Evolutionary conservation across 2,797 vertebrate genomes (phyloP), one percentile per base, ranked within the genome.

Genomic region (Catharus ustulatus): DNA sequence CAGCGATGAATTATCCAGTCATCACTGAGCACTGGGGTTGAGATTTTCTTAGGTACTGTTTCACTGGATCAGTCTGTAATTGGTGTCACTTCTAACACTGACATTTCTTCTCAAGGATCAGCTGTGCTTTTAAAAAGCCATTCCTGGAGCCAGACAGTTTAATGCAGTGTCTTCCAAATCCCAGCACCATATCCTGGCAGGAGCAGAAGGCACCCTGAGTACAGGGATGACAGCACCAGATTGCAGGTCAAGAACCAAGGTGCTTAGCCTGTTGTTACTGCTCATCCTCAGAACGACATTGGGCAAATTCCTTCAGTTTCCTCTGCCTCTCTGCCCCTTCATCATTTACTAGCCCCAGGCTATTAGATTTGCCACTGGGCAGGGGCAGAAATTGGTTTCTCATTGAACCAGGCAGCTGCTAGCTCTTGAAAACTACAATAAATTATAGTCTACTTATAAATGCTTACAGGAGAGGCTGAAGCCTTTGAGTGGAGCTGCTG

Each of bases 21-120:
- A 92, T 34, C 67, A 34, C 57, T 27, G 45, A 63, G 59, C 42
- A 20, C 59, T 21, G 38, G 38, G 38, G 26, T 34, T 64, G 42
- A 84, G 92, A 36, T 68, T 55, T 84, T 63, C 73, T 95, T 67
- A 93, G 87, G 59, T 88, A 78, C 43, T 76, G 76, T 93, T 95
- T 94, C 92, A 94, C 45, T 36, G 51, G 62, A 73, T 72, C 80
- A 34, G 75, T 58, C 54, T 43, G 57, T 11, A n/a, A 62, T 7
- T 6, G 4, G 68, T 89, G 78, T 89, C 82, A 46, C 74, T 91
- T 95, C 90, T 95, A 96, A 93, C 82, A 90, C 34, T 64, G 91
- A 71, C 71, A 94, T 84, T 94, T 96, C 90, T 90, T 91, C 91
- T 66, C 66, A 36, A 93, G 85, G 69, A 93, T 84, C 89, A 95